Percentiles rank a stretch among this genome's conserved stretches.
Evolutionary conservation across 2,888 invertebrate species (phyloP).

Genomic region (Heliconius cydno): DNA sequence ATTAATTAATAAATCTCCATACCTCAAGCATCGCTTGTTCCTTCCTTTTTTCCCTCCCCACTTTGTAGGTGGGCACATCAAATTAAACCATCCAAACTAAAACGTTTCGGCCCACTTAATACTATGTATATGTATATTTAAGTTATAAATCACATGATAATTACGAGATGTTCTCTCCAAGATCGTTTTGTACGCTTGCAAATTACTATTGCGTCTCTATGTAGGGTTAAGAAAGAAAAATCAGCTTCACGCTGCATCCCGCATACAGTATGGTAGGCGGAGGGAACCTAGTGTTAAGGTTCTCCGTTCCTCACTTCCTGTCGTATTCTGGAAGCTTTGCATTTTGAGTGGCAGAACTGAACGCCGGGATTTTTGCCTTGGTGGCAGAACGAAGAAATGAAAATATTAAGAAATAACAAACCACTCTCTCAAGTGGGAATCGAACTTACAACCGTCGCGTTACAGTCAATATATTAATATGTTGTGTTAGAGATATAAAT

Average conservation of each 20-base stretch:
- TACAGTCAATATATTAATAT: background rate
- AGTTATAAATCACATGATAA: slow-evolving; percentile 71
- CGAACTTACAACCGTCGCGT: no score
- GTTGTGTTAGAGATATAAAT: background rate
- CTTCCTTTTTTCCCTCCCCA: slow-evolving; percentile 27
- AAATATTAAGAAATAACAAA: no score
- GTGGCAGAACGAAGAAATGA: no score
- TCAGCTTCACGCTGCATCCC: no score
- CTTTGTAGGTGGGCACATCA: slow-evolving; percentile 45
- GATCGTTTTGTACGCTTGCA: slow-evolving; percentile 14
- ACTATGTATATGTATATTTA: slow-evolving; percentile 55
- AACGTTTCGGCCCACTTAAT: slow-evolving; percentile 55
- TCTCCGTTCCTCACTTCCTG: no score
- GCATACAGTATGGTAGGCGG: no score
- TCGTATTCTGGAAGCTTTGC: no score
- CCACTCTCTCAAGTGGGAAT: no score
- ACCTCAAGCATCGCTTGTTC: slow-evolving; percentile 3
- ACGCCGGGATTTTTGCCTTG: no score
- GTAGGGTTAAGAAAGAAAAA: background rate
- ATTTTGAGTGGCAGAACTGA: no score
- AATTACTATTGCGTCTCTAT: slow-evolving; percentile 3
- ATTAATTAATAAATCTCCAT: slow-evolving; percentile 28
- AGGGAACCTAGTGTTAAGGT: no score
- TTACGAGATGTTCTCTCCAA: slow-evolving; percentile 54
- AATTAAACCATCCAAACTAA: slow-evolving; percentile 46